phyloP scores from a whole-genome alignment of 2,888 invertebrate species.

The Pristionchus exspectatus region DNA sequence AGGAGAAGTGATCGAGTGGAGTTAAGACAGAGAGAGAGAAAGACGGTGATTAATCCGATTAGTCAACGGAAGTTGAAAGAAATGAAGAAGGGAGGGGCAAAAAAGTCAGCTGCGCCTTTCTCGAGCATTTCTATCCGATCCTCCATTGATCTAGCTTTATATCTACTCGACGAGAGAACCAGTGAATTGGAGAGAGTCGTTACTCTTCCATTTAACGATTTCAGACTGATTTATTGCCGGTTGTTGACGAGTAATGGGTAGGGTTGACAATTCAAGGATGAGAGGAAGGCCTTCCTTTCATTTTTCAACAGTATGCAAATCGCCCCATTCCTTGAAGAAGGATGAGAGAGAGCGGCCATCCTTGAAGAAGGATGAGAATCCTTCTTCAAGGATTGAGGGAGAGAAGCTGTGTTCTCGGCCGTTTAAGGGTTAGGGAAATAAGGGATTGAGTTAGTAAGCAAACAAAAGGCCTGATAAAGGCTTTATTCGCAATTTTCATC shows the following conservation, averaged over 20 bases:
- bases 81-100: background rate
- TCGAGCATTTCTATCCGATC: background rate
- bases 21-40: background rate
- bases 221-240: background rate
- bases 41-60: conserved; percentile 40
- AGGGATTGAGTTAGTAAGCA: too few relatives aligned
- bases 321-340: too few relatives aligned
- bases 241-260: background rate
- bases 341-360: too few relatives aligned
- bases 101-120: conserved; percentile 26
- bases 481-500: too few relatives aligned
- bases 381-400: too few relatives aligned
- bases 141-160: background rate
- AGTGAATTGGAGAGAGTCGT: background rate
- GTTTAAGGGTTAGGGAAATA: too few relatives aligned
- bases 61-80: conserved; percentile 33
- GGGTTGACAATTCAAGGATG: too few relatives aligned
- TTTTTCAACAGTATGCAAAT: too few relatives aligned
- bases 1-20: conserved; percentile 39
- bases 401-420: too few relatives aligned
- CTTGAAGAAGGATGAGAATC: too few relatives aligned
- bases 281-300: too few relatives aligned
- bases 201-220: background rate
- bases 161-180: background rate
- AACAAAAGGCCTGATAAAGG: too few relatives aligned